phyloP scores from a whole-genome alignment of 2,113 vertebrate genomes.

The Alces alces region DNA sequence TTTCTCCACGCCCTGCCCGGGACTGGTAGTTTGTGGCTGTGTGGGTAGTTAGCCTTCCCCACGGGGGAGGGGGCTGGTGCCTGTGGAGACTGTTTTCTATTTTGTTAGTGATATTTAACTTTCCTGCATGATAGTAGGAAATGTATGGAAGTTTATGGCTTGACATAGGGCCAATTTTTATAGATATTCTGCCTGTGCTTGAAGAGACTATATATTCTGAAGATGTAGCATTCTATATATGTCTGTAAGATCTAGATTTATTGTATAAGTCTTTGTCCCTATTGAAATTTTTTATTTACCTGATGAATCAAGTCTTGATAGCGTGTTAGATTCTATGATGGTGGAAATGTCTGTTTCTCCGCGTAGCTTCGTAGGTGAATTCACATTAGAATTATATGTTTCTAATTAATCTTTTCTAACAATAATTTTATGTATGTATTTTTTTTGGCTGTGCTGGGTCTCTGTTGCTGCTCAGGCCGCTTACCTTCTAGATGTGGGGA shows the following conservation, averaged over 20 bases:
- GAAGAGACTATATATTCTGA: not conserved
- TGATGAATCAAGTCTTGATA: accelerated
- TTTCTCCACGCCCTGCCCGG: accelerated
- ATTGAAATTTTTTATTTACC: accelerated
- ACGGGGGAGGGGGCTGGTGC: accelerated
- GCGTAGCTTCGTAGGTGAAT: accelerated
- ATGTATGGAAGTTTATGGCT: not conserved
- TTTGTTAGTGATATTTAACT: not conserved
- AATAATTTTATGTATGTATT: accelerated
- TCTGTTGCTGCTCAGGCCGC: not conserved
- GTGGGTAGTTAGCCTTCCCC: not conserved
- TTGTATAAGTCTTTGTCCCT: too few species aligned
- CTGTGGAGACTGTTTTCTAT: not conserved
- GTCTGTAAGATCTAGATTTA: not conserved
- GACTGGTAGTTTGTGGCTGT: accelerated
- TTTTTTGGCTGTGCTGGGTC: not conserved
- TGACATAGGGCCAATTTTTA: not conserved
- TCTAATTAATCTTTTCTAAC: not conserved
- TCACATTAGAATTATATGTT: accelerated
- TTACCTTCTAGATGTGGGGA: not conserved
- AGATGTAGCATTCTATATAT: not conserved
- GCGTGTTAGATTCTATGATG: not conserved
- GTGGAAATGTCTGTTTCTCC: not conserved
- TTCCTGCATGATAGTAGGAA: not conserved
- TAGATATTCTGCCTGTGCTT: not conserved